Evolutionary conservation across 1,140 invertebrate species (phyloP).

Genomic region (Hetaerina americana): DNA sequence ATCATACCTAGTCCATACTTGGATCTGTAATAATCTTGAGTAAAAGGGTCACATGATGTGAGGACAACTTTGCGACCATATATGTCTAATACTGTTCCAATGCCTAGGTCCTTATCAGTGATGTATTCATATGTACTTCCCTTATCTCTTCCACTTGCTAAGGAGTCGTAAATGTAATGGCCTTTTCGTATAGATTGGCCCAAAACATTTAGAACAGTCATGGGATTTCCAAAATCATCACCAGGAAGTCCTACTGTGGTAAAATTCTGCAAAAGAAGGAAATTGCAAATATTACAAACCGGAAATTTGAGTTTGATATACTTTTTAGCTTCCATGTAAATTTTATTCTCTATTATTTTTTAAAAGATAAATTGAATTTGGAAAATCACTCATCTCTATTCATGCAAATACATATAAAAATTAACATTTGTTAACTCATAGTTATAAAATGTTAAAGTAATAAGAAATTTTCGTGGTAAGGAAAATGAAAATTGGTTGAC

Average conservation of each 20-base stretch:
- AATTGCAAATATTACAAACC: no score
- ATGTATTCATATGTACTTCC: slow-evolving; percentile 39
- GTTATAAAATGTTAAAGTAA: no score
- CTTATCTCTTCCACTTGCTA: slow-evolving; percentile 33
- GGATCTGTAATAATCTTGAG: slow-evolving; percentile 71
- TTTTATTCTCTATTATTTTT: no score
- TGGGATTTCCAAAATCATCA: slow-evolving; percentile 29
- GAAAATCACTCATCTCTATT: no score
- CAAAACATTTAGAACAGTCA: slow-evolving; percentile 58
- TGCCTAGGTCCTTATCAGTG: slow-evolving; percentile 56
- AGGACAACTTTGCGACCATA: slow-evolving; percentile 68
- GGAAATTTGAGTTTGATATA: no score
- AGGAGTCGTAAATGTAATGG: slow-evolving; percentile 44
- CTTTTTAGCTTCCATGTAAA: no score
- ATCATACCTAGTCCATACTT: slow-evolving; percentile 20
- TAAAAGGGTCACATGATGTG: slow-evolving; percentile 75
- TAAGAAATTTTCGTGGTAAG: no score
- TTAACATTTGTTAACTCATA: no score
- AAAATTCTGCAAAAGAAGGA: slow-evolving; percentile 23
- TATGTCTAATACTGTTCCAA: slow-evolving; percentile 64
- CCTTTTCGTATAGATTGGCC: slow-evolving; percentile 38
- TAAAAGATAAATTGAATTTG: no score
- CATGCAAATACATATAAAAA: no score
- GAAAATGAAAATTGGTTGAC: no score
- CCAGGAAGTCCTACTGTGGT: slow-evolving; percentile 35